These are phyloP conservation scores for Muntiacus muntjak DNA, from an alignment of 2,113 vertebrate genomes.

Conservation along the genomic window DNA sequence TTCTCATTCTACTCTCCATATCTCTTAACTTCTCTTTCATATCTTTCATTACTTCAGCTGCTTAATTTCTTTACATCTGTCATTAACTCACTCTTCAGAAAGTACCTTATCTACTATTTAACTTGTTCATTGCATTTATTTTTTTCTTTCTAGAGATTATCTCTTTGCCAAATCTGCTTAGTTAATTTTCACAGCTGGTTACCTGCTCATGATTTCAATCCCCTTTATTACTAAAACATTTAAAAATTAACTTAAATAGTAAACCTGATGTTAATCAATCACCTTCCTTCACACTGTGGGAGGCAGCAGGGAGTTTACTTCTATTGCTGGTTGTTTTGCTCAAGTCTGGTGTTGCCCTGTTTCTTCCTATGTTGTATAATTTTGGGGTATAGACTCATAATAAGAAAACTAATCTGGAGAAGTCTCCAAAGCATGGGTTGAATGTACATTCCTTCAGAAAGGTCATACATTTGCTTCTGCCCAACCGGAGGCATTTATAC, in stretches of 20 bases:
- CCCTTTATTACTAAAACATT: background rate
- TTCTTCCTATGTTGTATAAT: background rate
- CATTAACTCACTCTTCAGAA: constrained; percentile 12
- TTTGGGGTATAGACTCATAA: background rate
- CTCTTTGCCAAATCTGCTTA: background rate
- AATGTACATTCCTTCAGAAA: background rate
- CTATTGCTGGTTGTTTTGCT: background rate
- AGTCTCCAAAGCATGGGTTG: background rate
- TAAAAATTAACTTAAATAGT: background rate
- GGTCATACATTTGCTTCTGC: background rate
- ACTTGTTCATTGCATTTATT: background rate
- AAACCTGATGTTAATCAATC: background rate
- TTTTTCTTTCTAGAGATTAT: background rate
- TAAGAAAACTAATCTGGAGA: background rate
- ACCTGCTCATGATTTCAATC: background rate
- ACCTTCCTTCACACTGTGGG: background rate
- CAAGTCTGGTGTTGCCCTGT: background rate
- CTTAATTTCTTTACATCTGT: background rate
- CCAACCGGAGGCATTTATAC: background rate
- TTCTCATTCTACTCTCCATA: background rate
- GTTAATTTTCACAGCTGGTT: background rate
- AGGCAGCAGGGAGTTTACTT: background rate
- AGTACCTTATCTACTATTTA: background rate
- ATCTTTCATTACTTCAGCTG: background rate
- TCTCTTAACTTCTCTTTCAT: background rate